Base-by-base conservation (phyloP, 2,888 invertebrate genomes). In the Drosophila prostipennis region DNA sequence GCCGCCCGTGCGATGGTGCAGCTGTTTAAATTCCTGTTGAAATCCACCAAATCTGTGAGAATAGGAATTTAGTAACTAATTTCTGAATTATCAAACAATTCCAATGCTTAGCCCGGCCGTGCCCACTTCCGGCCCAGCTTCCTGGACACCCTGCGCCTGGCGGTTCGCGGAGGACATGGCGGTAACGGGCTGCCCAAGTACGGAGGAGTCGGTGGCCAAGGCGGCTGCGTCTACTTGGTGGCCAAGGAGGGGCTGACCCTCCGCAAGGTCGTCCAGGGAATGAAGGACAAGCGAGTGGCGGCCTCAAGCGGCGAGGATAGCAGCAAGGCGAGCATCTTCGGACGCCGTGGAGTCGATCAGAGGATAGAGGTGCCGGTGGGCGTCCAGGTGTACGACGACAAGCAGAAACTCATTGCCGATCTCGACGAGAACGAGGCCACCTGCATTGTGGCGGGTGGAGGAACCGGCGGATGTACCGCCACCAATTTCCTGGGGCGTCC, bases 171-270 rank as follows among this genome's bases (percentile, higher is more conserved):
- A 3, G 99, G 99, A 3, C 93, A 94, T 26, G 99, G 99, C 10
- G 94, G 94, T 0, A 93, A 94, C 70, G 94, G 94, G 0, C 92
- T 95, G 19, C 95, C 95, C 2, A 96, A 95, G 87, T 97, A 94
- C 91, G 98, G 98, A 2, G 99, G 97, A 0, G 92, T 96, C 11
- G 99, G 99, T 10, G 99, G 99, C 0, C 95, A 95, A 91, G 99
- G 99, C 42, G 99, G 99, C 2, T 94, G 96, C 91, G 95, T 99
- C 3, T 94, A 94, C 82, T 93, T 96, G 14, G 91, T 94, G 36
- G 95, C 95, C 0, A 94, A 94, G 80, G 95, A 96, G 87, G 93
- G 93, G 23, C 82, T 94, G 0, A 93, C 93, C 43, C 91, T 96
- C 2, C 92, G 92, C 36, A 92, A 91, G 49, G 92, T 96, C 6